phyloP scores from a whole-genome alignment of 2,113 vertebrate genomes.

The Euleptes europaea region DNA sequence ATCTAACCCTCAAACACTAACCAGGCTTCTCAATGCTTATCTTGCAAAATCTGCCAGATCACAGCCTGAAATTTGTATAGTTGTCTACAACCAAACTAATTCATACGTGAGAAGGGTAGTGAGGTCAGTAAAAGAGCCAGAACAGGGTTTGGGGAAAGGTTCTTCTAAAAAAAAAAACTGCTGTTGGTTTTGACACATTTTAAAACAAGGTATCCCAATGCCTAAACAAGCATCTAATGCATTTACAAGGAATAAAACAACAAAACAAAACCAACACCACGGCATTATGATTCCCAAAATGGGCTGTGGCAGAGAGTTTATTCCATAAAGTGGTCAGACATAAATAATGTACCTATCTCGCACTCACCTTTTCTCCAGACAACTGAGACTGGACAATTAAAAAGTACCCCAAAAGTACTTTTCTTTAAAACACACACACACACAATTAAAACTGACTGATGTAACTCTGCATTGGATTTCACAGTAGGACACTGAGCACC shows the following conservation, averaged over 20 bases:
- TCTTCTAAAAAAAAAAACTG: background rate
- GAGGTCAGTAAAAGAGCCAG: background rate
- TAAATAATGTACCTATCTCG: too few relatives aligned
- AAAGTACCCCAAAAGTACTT: too few relatives aligned
- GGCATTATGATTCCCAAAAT: background rate
- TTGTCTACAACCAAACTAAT: background rate
- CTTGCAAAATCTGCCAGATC: background rate
- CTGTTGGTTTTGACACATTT: background rate
- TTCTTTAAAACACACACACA: too few relatives aligned
- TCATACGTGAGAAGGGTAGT: background rate
- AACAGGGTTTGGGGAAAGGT: background rate
- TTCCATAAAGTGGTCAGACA: background rate
- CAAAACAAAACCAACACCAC: background rate
- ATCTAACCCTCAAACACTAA: background rate
- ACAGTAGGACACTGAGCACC: too few relatives aligned
- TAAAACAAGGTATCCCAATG: background rate
- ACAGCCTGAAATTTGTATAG: background rate
- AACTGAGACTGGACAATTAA: too few relatives aligned
- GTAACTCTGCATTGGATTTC: too few relatives aligned
- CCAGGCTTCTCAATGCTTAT: background rate
- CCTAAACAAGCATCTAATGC: background rate
- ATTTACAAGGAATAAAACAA: background rate
- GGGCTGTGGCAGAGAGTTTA: background rate
- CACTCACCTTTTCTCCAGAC: too few relatives aligned
- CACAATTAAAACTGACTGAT: too few relatives aligned